Evolutionary conservation across 2,888 invertebrate genomes (phyloP), one percentile per base, ranked within the genome.

Genomic region (Rhagophthalmus giganteus): DNA sequence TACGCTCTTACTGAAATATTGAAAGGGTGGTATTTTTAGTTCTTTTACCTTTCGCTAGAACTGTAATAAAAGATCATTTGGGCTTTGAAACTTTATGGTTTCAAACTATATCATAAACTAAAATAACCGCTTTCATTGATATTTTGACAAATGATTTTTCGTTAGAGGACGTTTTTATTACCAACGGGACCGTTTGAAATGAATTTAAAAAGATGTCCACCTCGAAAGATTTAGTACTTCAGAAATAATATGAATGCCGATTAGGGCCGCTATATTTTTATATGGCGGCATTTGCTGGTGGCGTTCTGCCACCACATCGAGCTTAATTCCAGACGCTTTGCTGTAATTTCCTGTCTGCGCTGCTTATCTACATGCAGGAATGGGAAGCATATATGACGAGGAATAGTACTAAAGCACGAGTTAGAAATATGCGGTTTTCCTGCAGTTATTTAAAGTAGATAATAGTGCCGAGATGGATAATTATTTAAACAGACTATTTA

Each of bases 291-390:
- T 60, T 55, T 48, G 48, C 50, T 35, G 51, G 56, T 49, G 56
- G 56, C 58, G 54, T 41, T 60, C 47, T 52, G 55, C 56, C 58
- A 54, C 53, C 58, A 50, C 58, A 47, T 40, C 54, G 54, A 55
- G 61, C 60, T 63, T 63, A 62, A 63, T 63, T 62, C 60, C 61
- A 63, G 62, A 61, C 63, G 63, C 62, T 62, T 61, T 62, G 56
- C 60, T 60, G 62, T 63, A 63, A 63, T 63, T 63, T 63, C 63
- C 63, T 63, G 63, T 62, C 62, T 63, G 60, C 60, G 41, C 55
- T 41, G 63, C 63, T 62, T 63, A 63, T 63, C 63, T 63, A 56
- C 60, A 63, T 61, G 51, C 60, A 44, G 59, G 55, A 57, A 60
- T 60, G 55, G 58, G 50, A 41, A 55, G 31, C 41, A 41, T 48